Conservation (phyloP, 2,888 invertebrate genomes). For the Agriopis marginaria region DNA sequence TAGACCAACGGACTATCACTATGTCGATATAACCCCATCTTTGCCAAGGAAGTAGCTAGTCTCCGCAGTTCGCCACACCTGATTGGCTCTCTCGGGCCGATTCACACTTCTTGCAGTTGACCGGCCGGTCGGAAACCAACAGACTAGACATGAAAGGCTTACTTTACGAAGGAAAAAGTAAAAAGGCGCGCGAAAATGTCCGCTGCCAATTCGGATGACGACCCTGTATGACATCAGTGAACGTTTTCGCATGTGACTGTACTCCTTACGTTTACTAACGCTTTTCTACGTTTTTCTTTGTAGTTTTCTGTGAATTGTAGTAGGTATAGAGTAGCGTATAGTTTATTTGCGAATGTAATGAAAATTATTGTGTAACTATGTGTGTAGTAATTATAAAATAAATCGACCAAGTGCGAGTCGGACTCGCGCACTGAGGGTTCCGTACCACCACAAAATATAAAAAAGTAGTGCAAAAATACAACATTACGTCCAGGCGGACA, state of each 20-base stretch:
- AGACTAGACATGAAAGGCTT: constrained; percentile 72
- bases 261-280: constrained; percentile 5
- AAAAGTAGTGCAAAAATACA: no score
- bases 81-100: constrained; percentile 77
- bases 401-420: no score
- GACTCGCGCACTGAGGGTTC: no score
- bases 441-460: no score
- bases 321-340: no score
- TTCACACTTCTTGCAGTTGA: constrained; percentile 80
- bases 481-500: no score
- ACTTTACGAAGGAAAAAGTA: constrained; percentile 72
- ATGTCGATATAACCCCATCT: no score
- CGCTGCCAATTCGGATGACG: constrained; percentile 54
- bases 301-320: no score
- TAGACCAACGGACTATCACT: no score
- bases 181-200: constrained; percentile 55
- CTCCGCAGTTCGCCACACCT: constrained; percentile 72
- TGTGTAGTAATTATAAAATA: no score
- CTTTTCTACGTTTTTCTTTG: neutral
- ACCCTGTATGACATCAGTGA: constrained; percentile 49
- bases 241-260: constrained; percentile 26
- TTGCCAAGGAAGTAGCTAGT: constrained; percentile 65
- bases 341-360: no score
- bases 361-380: no score
- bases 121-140: constrained; percentile 78